A percentile compares a stretch with the other conserved stretches of the same genome.
These are phyloP conservation scores for Venustaconcha ellipsiformis DNA, from an alignment of 1,140 invertebrate species.

Conservation along the genomic window DNA sequence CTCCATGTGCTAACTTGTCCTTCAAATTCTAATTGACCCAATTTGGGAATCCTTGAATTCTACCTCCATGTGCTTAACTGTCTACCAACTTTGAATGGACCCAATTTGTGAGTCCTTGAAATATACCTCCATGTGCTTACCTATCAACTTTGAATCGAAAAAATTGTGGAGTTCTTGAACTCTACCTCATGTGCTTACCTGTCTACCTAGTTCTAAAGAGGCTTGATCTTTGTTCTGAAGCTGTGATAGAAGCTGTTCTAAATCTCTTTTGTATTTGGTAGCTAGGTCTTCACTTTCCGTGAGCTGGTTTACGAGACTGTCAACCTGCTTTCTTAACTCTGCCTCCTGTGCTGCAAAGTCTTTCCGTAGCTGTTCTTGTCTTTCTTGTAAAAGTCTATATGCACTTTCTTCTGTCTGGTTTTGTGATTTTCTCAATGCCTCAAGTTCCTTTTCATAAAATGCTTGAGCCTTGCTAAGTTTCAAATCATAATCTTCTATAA, in stretches of 20 bases:
- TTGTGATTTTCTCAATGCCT: slow-evolving; percentile 51
- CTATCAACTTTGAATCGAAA: too few species aligned
- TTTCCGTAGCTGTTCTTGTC: slow-evolving; percentile 60
- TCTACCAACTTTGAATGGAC: too few species aligned
- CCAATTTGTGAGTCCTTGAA: too few species aligned
- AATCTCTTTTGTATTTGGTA: slow-evolving; percentile 50
- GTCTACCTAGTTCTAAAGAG: slow-evolving; percentile 39
- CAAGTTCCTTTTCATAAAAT: slow-evolving; percentile 68
- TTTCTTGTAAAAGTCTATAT: slow-evolving; percentile 40
- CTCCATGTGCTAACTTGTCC: too few species aligned
- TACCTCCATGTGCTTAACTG: too few species aligned
- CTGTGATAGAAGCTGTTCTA: slow-evolving; percentile 37
- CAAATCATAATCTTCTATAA: slow-evolving; percentile 60
- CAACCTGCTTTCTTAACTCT: slow-evolving; percentile 60
- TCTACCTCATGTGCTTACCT: slow-evolving; percentile 37
- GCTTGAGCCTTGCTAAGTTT: slow-evolving; percentile 64
- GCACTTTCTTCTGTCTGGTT: slow-evolving; percentile 44
- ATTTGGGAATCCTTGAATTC: too few species aligned
- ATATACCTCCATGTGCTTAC: too few species aligned
- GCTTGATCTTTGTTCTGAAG: slow-evolving; percentile 47
- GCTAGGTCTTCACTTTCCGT: slow-evolving; percentile 58
- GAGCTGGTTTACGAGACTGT: slow-evolving; percentile 57
- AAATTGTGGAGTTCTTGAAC: too few species aligned
- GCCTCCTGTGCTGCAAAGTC: slow-evolving; percentile 53
- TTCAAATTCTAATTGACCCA: too few species aligned